Evolutionary conservation across 2,113 vertebrate genomes (phyloP).

Genomic region (Oreochromis niloticus): DNA sequence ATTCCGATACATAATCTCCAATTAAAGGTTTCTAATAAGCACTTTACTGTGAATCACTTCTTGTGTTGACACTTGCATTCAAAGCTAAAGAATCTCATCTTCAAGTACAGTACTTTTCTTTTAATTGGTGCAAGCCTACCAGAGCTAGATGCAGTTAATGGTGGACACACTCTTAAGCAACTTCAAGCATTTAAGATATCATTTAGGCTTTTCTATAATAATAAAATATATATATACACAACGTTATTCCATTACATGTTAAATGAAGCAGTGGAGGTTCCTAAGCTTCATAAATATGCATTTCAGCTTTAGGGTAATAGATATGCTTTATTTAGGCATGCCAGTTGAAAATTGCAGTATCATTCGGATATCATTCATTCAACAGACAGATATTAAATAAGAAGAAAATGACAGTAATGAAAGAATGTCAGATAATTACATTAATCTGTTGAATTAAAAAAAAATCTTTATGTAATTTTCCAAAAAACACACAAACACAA

Average conservation of each 20-base stretch:
- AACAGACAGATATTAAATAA: background rate
- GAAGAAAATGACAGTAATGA: background rate
- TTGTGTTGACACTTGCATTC: background rate
- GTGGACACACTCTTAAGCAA: background rate
- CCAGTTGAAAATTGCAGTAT: background rate
- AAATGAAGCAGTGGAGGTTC: background rate
- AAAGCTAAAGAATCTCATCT: background rate
- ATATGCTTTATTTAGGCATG: background rate
- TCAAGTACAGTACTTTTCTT: background rate
- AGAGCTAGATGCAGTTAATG: background rate
- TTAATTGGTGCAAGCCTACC: background rate
- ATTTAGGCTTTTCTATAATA: background rate
- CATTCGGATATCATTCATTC: background rate
- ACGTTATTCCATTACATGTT: background rate
- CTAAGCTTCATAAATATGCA: background rate
- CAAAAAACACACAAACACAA: background rate
- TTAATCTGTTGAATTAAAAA: background rate
- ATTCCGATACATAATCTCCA: background rate
- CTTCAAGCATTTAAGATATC: background rate
- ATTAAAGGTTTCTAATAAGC: background rate
- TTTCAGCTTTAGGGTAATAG: background rate
- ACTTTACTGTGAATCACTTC: background rate
- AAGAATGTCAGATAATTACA: background rate
- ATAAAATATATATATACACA: background rate
- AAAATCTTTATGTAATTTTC: background rate